A percentile compares a stretch with the other conserved stretches of the same genome.
phyloP scores from a whole-genome alignment of 2,113 vertebrate genomes.

The Bettongia penicillata region DNA sequence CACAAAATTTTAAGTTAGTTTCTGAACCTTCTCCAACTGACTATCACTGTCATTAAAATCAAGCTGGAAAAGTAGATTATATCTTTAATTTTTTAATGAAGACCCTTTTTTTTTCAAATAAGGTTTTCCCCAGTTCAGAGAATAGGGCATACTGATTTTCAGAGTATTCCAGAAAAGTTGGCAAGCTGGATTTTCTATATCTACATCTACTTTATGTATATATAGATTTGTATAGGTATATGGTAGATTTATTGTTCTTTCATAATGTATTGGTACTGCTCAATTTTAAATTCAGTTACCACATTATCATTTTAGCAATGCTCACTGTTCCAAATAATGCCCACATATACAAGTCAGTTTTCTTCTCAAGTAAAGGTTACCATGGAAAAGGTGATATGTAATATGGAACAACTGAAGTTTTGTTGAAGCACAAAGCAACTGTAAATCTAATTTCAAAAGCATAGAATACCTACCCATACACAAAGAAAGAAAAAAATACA shows the following conservation, averaged over 20 bases:
- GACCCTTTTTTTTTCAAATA: not conserved
- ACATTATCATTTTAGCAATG: slow-evolving; percentile 72
- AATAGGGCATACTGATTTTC: slow-evolving; percentile 54
- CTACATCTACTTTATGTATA: not conserved
- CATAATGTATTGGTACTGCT: slow-evolving; percentile 59
- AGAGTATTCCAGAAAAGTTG: slow-evolving; percentile 44
- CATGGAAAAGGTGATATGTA: slow-evolving; percentile 72
- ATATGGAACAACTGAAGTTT: slow-evolving; percentile 54
- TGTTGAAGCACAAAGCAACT: slow-evolving; percentile 46
- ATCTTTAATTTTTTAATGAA: slow-evolving; percentile 41
- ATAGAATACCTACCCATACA: slow-evolving; percentile 14
- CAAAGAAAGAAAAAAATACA: slow-evolving; percentile 28
- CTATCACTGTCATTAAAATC: slow-evolving; percentile 59
- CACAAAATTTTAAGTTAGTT: slow-evolving; percentile 60
- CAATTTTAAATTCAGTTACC: slow-evolving; percentile 75
- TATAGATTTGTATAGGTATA: slow-evolving; percentile 26
- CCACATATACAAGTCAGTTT: slow-evolving; percentile 76
- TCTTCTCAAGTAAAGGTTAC: slow-evolving; percentile 70
- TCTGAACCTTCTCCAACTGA: slow-evolving; percentile 34
- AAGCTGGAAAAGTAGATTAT: slow-evolving; percentile 60
- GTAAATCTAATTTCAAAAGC: slow-evolving; percentile 61
- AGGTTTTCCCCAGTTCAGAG: slow-evolving; percentile 21
- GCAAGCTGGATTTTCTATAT: not conserved
- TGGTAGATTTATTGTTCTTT: slow-evolving; percentile 70
- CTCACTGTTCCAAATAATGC: slow-evolving; percentile 65